phyloP scores from a whole-genome alignment of 2,888 invertebrate genomes.

The Drosophila neotestacea region DNA sequence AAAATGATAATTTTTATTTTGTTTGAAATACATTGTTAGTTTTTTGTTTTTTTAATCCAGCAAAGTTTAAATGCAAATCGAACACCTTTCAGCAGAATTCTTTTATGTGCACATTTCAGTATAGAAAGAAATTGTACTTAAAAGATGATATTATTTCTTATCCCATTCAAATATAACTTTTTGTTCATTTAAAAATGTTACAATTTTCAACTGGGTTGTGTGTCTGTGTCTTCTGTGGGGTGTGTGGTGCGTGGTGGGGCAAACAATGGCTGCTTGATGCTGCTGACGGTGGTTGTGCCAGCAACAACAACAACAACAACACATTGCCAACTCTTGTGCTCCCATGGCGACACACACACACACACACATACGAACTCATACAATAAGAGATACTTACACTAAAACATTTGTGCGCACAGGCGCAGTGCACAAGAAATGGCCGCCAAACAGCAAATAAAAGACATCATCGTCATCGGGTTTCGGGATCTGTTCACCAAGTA shows the following conservation, averaged over 20 bases:
- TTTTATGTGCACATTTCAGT: too few relatives aligned
- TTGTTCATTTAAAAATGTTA: slow-evolving; percentile 2
- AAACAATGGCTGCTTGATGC: slow-evolving; percentile 71
- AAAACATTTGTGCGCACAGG: slow-evolving; percentile 71
- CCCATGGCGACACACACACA: slow-evolving; percentile 64
- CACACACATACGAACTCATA: slow-evolving; percentile 17
- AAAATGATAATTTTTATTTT: neutral
- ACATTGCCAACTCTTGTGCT: slow-evolving; percentile 63
- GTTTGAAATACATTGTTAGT: neutral
- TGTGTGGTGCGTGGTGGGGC: slow-evolving; percentile 58
- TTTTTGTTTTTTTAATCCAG: neutral
- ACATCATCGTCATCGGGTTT: slow-evolving; percentile 45
- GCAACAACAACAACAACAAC: slow-evolving; percentile 50
- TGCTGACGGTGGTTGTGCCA: slow-evolving; percentile 70
- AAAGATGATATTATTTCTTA: neutral
- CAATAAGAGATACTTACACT: slow-evolving; percentile 39
- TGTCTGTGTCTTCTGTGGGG: neutral
- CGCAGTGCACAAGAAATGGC: slow-evolving; percentile 76
- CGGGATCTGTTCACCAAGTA: slow-evolving; percentile 23
- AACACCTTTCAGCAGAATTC: too few relatives aligned
- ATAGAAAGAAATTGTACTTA: too few relatives aligned
- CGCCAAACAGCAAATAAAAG: slow-evolving; percentile 60
- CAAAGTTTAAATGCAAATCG: neutral
- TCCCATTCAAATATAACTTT: neutral
- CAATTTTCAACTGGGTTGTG: slow-evolving; percentile 34